These are phyloP conservation scores for Oscheius sp. DNA, from an alignment of 2,888 invertebrate species.

Conservation along the genomic window DNA sequence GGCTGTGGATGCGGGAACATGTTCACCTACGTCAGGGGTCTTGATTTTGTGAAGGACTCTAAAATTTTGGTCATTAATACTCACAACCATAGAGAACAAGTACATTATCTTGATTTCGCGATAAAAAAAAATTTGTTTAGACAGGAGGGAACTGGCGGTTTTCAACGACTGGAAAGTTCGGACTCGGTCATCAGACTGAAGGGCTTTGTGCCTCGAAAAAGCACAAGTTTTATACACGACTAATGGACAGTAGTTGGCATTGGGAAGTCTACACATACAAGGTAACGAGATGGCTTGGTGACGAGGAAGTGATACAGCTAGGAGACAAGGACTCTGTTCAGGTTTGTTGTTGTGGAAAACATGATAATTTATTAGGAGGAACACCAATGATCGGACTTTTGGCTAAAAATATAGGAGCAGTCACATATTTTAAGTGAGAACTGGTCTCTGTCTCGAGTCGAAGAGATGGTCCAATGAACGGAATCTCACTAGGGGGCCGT, in stretches of 20 bases:
- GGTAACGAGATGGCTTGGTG: constrained; percentile 59
- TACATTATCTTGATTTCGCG: constrained; percentile 15
- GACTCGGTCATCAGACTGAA: constrained; percentile 56
- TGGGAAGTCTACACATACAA: constrained; percentile 62
- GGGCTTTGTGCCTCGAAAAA: constrained; percentile 52
- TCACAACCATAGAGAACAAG: constrained; percentile 64
- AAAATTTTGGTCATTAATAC: constrained; percentile 61
- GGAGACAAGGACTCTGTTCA: constrained; percentile 36
- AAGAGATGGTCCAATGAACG: no score
- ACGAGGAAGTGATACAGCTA: constrained; percentile 53
- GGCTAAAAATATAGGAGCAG: neutral
- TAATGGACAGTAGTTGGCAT: constrained; percentile 60
- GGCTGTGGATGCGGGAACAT: constrained; percentile 61
- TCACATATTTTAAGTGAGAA: neutral
- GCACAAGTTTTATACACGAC: constrained; percentile 58
- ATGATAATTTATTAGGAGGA: neutral
- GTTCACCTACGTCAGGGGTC: constrained; percentile 52
- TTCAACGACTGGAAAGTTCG: constrained; percentile 59
- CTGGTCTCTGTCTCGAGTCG: neutral
- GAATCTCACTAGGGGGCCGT: no score
- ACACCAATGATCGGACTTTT: neutral
- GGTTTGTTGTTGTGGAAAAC: neutral
- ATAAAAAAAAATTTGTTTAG: constrained; percentile 38
- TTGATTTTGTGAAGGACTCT: constrained; percentile 48
- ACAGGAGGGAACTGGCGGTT: constrained; percentile 60